Base-by-base conservation (phyloP, 2,113 vertebrate species). In the Propithecus coquereli region DNA sequence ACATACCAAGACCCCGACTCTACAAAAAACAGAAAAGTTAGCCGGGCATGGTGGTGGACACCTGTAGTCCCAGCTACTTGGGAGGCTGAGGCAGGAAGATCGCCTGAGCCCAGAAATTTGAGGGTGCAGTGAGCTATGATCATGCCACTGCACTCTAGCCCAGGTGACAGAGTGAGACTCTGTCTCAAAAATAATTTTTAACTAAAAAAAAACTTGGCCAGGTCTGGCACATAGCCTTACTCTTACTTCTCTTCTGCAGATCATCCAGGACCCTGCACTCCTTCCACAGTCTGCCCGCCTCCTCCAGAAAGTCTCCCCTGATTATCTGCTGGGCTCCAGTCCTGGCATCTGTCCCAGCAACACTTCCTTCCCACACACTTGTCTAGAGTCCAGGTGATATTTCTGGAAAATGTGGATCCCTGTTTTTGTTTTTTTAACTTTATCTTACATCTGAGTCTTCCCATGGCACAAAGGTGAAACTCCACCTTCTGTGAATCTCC, bases 331-430 rank as follows among this genome's bases (percentile, higher is more conserved):
- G 8, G 66, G 71, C 89, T 94, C 52, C 74, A 88, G 34, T 79
- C 43, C 86, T 95, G 97, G 88, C 95, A 11, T 63, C n/a, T 23
- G 76, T 86, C 96, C 96, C 86, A 94, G 95, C 96, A 95, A 91
- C 45, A 47, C 95, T 97, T 97, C 95, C 93, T 97, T 76, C 57
- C 91, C 91, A 91, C 73, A 89, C 11, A 93, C 50, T 95, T 91
- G 86, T 93, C 90, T 80, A 74, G 74, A 95, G 80, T 91, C 79
- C 91, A 96, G 79, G 76, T 73, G 94, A 93, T 91, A 91, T 91
- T 97, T 97, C 95, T 91, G 89, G 93, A 97, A 95, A 96, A 96
- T 83, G 96, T 61, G 45, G 86, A 93, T 93, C 73, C 73, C 40
- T 70, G 80, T 83, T 87, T 94, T 79, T 81, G 34, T 70, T 59